Evolutionary conservation across 2,888 invertebrate genomes (phyloP).

Genomic region (Mamestra brassicae): DNA sequence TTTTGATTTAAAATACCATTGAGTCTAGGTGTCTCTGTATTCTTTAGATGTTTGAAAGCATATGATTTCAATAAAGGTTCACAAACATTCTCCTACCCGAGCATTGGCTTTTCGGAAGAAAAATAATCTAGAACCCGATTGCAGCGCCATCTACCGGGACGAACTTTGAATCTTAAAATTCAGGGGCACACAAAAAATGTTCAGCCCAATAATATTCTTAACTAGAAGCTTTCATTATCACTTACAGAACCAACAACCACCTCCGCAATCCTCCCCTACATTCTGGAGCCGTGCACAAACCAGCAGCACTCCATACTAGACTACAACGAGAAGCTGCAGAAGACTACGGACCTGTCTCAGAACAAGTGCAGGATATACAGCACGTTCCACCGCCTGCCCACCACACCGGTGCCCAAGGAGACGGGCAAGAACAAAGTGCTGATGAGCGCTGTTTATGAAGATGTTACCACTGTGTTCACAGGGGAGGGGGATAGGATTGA

Average conservation of each 20-base stretch:
- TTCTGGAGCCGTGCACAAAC: conserved; percentile 73
- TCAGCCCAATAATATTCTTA: no score
- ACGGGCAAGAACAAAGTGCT: conserved; percentile 54
- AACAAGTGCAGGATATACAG: conserved; percentile 80
- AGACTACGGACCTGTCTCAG: conserved; percentile 71
- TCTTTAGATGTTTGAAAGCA: no score
- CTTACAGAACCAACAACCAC: conserved; percentile 77
- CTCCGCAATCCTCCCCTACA: conserved; percentile 72
- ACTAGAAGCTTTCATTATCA: background rate
- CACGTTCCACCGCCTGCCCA: conserved; percentile 78
- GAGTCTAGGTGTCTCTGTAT: no score
- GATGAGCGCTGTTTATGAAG: conserved; percentile 74
- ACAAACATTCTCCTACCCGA: no score
- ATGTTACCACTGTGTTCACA: conserved; percentile 74
- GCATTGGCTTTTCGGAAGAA: no score
- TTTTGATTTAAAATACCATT: no score
- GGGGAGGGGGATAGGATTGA: conserved; percentile 56
- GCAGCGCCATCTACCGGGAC: no score
- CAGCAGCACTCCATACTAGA: conserved; percentile 78
- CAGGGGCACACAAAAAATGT: no score
- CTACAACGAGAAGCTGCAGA: conserved; percentile 82
- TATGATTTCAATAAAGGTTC: no score
- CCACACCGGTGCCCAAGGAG: conserved; percentile 64
- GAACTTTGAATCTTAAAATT: no score
- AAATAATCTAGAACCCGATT: no score